Conservation (phyloP, 2,113 vertebrate genomes). For the Dipodomys spectabilis region DNA sequence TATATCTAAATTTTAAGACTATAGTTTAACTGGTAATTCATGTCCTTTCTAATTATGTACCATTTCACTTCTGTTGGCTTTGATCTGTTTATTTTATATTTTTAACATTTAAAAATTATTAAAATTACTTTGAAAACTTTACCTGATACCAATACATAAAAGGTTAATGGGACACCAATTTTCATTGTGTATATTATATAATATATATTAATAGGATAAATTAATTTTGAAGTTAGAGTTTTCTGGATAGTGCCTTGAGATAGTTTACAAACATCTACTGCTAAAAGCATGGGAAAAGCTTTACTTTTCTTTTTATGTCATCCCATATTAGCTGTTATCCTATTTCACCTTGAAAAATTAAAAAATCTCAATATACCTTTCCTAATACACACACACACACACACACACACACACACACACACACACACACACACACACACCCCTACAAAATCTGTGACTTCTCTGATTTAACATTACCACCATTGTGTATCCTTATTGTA, state of each 20-base stretch:
- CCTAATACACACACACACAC: background rate
- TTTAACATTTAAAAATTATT: constrained; percentile 20
- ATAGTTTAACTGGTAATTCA: background rate
- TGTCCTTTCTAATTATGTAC: background rate
- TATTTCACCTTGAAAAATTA: background rate
- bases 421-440: no score
- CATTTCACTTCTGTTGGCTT: background rate
- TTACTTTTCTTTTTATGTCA: background rate
- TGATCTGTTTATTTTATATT: background rate
- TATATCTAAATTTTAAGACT: constrained; percentile 1
- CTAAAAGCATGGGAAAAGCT: background rate
- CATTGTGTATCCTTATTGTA: background rate
- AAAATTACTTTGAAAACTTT: background rate
- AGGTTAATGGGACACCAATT: no score
- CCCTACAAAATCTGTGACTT: background rate
- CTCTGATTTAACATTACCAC: background rate
- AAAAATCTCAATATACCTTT: background rate
- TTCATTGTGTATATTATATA: background rate
- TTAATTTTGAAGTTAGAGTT: background rate
- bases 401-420: no score
- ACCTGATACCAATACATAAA: background rate
- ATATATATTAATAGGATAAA: background rate
- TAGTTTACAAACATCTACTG: background rate
- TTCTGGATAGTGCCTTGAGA: background rate
- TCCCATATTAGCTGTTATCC: background rate